phyloP scores from a whole-genome alignment of 2,888 invertebrate genomes.

The Caenorhabditis uteleia region DNA sequence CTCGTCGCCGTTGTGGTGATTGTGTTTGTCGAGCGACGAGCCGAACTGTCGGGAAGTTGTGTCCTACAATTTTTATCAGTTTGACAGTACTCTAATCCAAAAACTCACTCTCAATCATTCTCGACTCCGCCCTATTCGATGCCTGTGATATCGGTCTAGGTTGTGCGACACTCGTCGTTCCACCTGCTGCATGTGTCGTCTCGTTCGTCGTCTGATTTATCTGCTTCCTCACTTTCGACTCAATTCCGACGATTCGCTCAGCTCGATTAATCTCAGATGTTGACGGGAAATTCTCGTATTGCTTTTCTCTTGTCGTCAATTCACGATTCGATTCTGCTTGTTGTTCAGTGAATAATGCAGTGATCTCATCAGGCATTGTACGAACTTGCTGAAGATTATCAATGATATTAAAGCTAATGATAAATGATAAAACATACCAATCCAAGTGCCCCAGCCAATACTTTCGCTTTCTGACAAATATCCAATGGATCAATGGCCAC shows the following conservation, averaged over 20 bases:
- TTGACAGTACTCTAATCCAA: too few species aligned
- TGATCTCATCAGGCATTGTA: conserved; percentile 21
- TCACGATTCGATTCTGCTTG: neutral
- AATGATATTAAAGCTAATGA: neutral
- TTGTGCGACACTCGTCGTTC: neutral
- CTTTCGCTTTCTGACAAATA: conserved; percentile 16
- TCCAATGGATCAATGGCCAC: conserved; percentile 43
- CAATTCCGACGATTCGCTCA: conserved; percentile 21
- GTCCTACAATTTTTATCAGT: too few species aligned
- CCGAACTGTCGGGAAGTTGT: too few species aligned
- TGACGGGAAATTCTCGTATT: conserved; percentile 33
- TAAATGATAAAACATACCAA: neutral
- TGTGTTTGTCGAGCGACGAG: too few species aligned
- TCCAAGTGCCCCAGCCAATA: conserved; percentile 10
- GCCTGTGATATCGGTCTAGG: neutral
- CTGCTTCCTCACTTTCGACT: conserved; percentile 10
- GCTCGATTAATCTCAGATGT: conserved; percentile 23
- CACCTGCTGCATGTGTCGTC: too few species aligned
- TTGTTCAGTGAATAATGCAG: conserved; percentile 7
- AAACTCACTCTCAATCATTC: conserved; percentile 1
- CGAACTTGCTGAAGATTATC: neutral
- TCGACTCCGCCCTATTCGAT: neutral
- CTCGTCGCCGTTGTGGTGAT: too few species aligned
- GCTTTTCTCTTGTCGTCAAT: conserved; percentile 18
- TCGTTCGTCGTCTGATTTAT: neutral